These are phyloP conservation scores for Lycaon pictus DNA, from an alignment of 2,113 vertebrate species.

Conservation along the genomic window DNA sequence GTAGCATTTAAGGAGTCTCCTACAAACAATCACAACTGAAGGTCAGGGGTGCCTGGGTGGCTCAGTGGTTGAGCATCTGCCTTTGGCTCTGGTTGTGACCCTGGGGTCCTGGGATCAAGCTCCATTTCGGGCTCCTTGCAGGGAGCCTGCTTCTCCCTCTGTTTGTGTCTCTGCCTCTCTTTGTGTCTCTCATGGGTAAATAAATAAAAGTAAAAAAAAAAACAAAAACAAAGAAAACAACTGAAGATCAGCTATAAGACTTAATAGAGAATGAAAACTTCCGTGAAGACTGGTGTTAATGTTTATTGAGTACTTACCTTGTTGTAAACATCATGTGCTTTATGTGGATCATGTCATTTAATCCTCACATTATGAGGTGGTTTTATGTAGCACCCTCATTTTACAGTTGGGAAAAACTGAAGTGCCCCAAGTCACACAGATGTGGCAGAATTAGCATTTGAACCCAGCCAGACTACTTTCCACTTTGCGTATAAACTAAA, in stretches of 20 bases:
- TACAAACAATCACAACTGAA: not conserved
- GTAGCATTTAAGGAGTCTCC: not conserved
- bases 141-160: too few relatives aligned
- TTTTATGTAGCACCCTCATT: not conserved
- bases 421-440: not conserved
- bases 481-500: not conserved
- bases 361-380: not conserved
- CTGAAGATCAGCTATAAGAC: not conserved
- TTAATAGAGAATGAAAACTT: not conserved
- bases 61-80: too few relatives aligned
- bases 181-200: too few relatives aligned
- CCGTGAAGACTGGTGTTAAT: not conserved
- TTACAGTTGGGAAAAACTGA: not conserved
- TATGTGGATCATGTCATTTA: not conserved
- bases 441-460: not conserved
- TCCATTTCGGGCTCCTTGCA: too few relatives aligned
- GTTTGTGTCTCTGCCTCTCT: too few relatives aligned
- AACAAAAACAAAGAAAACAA: not conserved
- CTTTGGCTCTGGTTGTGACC: too few relatives aligned
- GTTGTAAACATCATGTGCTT: not conserved
- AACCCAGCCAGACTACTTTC: not conserved
- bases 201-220: too few relatives aligned
- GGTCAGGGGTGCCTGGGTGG: too few relatives aligned
- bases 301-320: not conserved
- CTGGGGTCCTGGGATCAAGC: too few relatives aligned